Evolutionary conservation across 2,797 vertebrate genomes (phyloP), one percentile per base, ranked within the genome.

Genomic region (Tolypeutes matacus): DNA sequence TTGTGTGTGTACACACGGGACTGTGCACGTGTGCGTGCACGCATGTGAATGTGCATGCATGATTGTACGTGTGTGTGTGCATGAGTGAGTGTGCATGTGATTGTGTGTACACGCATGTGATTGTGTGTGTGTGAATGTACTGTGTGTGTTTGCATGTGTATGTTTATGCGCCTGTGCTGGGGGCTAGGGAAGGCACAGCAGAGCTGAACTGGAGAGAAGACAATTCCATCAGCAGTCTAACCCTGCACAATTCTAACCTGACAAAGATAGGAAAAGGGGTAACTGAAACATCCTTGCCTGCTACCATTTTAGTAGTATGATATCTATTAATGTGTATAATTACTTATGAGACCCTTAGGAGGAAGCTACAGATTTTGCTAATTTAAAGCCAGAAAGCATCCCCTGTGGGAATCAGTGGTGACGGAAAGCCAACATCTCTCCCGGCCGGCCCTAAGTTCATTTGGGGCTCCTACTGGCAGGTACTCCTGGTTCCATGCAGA

Each of bases 251-350:
- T 51, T 64, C 76, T 89, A 82, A 91, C 51, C 67, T 75, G 80
- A 69, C 75, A 69, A 85, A 53, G 3, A 20, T 25, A 60, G 10
- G 23, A 64, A 11, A 56, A 82, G 15, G 20, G 27, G 18, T 14
- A 21, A 67, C 67, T 64, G 51, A 73, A 73, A 15, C 25, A n/a
- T 39, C 80, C 46, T 60, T 86, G 82, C 11, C 34, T 25, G 31
- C 17, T 84, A 18, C 65, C 20, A 56, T 80, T 72, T 69, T n/a
- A 53, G n/a, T 53, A 5, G 64, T 25, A 9, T 93, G 34, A 91
- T 75, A 76, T 80, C 86, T 31, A 94, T 36, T 69, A 34, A 75
- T 67, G 51, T 90, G 84, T 86, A 6, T 14, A 70, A 84, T 92
- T 23, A 58, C 18, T 36, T 18, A n/a, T 76, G 92, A 91, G n/a